Evolutionary conservation across 2,113 vertebrate species (phyloP).

Genomic region (Macrotus californicus): DNA sequence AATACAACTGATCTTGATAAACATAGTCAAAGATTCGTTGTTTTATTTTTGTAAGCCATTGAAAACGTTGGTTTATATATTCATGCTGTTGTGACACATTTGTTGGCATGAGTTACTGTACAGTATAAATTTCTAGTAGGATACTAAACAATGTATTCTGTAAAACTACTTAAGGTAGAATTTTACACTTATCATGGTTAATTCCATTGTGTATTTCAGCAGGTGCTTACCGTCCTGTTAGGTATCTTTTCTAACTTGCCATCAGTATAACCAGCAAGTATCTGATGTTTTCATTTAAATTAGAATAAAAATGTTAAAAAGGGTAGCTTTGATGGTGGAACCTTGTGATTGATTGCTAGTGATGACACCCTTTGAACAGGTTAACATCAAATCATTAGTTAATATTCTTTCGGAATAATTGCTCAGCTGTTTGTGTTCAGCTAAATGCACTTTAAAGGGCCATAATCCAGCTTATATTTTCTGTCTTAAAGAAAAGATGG

Average conservation of each 20-base stretch:
- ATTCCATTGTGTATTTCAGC: conserved; percentile 1
- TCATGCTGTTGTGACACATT: background rate
- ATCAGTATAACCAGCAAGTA: background rate
- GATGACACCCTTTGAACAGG: background rate
- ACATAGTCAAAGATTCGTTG: background rate
- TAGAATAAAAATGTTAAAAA: background rate
- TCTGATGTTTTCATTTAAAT: background rate
- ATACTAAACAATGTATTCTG: background rate
- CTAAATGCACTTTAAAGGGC: background rate
- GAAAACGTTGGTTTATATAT: background rate
- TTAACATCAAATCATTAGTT: background rate
- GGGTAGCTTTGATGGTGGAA: background rate
- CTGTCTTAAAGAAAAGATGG: background rate
- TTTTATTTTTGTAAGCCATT: background rate
- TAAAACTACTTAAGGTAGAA: background rate
- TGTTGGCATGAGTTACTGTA: background rate
- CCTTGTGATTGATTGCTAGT: background rate
- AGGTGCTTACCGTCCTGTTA: background rate
- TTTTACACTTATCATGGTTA: background rate
- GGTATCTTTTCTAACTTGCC: background rate
- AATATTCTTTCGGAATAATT: background rate
- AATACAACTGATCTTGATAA: background rate
- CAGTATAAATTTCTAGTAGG: background rate
- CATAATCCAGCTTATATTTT: background rate
- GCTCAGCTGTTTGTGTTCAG: background rate